Conservation (phyloP, 2,888 invertebrate genomes). For the Gastrophysa polygoni region DNA sequence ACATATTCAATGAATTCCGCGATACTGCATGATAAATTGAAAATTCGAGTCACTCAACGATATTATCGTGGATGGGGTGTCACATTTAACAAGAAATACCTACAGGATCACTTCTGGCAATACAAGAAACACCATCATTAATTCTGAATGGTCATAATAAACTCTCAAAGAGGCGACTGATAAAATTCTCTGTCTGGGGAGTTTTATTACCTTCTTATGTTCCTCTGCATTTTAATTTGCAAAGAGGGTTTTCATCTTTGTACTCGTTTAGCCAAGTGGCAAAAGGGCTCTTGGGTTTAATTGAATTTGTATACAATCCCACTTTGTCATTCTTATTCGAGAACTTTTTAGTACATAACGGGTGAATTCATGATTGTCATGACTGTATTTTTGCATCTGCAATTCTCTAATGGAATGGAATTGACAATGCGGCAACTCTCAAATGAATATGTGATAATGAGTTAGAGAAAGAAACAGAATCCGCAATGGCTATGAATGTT, state of each 20-base stretch:
- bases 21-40: no score
- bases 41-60: no score
- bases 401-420: no score
- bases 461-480: no score
- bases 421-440: no score
- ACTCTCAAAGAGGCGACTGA: neutral
- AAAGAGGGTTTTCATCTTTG: slow-evolving; percentile 14
- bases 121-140: neutral
- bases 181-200: neutral
- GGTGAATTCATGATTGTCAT: neutral
- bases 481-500: no score
- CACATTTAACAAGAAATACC: neutral
- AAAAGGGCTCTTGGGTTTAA: slow-evolving; percentile 23
- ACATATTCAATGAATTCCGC: no score
- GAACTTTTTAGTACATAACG: neutral
- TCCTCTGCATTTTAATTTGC: slow-evolving; percentile 23
- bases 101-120: slow-evolving; percentile 4
- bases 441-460: no score
- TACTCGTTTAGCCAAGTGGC: slow-evolving; percentile 19
- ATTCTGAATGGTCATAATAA: neutral
- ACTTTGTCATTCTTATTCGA: slow-evolving; percentile 23
- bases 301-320: slow-evolving; percentile 21
- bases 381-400: neutral
- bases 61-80: no score
- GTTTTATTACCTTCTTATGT: slow-evolving; percentile 15